phyloP scores from a whole-genome alignment of 2,113 vertebrate genomes.

The Caranx ignobilis region DNA sequence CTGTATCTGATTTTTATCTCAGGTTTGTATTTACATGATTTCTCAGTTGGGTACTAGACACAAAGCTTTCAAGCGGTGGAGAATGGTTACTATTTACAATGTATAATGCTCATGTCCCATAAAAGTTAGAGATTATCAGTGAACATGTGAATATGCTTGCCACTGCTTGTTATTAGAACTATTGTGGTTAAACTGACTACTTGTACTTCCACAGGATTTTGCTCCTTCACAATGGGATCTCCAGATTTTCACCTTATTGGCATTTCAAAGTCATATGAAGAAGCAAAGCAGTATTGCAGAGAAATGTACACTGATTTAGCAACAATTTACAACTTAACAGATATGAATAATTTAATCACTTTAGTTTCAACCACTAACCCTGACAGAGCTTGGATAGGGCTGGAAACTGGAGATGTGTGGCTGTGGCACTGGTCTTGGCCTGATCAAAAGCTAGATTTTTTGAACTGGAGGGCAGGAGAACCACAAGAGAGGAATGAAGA shows the following conservation, averaged over 20 bases:
- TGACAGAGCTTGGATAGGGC: slow-evolving; percentile 72
- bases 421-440: slow-evolving; percentile 75
- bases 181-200: neutral
- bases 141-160: neutral
- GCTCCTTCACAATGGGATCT: slow-evolving; percentile 37
- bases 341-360: slow-evolving; percentile 50
- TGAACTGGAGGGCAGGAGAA: slow-evolving; percentile 65
- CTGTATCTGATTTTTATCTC: slow-evolving; percentile 61
- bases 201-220: slow-evolving; percentile 55
- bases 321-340: slow-evolving; percentile 62
- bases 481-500: slow-evolving; percentile 7
- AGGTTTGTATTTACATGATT: slow-evolving; percentile 62
- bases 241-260: slow-evolving; percentile 63
- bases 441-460: slow-evolving; percentile 54
- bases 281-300: slow-evolving; percentile 74
- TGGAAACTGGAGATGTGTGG: slow-evolving; percentile 53
- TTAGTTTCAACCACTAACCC: slow-evolving; percentile 6
- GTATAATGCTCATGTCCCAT: neutral
- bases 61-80: neutral
- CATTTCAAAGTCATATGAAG: slow-evolving; percentile 25
- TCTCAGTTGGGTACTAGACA: neutral
- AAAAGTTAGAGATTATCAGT: neutral
- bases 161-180: slow-evolving; percentile 1
- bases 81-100: neutral
- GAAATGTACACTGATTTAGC: slow-evolving; percentile 70